These are phyloP conservation scores for Andrena minutula DNA, from an alignment of 2,888 invertebrate genomes.

Conservation along the genomic window DNA sequence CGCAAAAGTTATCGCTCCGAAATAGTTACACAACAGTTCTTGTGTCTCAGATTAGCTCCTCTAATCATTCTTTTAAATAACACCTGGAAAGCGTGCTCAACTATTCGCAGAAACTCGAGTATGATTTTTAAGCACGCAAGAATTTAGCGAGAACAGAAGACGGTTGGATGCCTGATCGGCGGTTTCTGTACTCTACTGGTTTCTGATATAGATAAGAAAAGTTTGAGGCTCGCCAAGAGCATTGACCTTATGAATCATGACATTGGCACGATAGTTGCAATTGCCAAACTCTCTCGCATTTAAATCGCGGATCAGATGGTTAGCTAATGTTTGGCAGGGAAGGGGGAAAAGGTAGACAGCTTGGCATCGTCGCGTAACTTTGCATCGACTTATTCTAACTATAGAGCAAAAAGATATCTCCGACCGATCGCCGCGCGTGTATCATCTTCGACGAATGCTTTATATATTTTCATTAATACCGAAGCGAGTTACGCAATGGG, in stretches of 20 bases:
- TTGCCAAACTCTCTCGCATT: slow-evolving; percentile 41
- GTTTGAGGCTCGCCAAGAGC: slow-evolving; percentile 28
- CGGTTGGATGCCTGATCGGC: not conserved
- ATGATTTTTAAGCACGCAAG: not conserved
- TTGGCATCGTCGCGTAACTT: slow-evolving; percentile 68
- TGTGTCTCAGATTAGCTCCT: not conserved
- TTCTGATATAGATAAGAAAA: slow-evolving; percentile 6
- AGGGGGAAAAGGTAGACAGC: slow-evolving; percentile 72
- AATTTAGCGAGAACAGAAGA: not conserved
- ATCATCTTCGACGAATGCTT: slow-evolving; percentile 5
- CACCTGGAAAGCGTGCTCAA: slow-evolving; percentile 21
- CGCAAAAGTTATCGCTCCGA: slow-evolving; percentile 29
- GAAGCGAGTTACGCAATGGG: not conserved
- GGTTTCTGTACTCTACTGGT: not conserved
- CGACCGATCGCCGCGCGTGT: not conserved
- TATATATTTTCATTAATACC: not conserved
- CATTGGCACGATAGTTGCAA: slow-evolving; percentile 44
- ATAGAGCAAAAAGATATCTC: slow-evolving; percentile 7
- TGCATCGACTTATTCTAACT: slow-evolving; percentile 7
- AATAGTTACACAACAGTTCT: slow-evolving; percentile 13
- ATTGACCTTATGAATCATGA: slow-evolving; percentile 56
- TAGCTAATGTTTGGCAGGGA: slow-evolving; percentile 66
- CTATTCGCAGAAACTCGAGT: too few relatives aligned
- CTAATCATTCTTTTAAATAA: slow-evolving; percentile 40
- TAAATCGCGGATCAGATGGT: slow-evolving; percentile 56